Percentiles rank a stretch among this genome's conserved stretches.
Evolutionary conservation across 2,797 vertebrate species (phyloP).

Genomic region (Danio jaintianensis): DNA sequence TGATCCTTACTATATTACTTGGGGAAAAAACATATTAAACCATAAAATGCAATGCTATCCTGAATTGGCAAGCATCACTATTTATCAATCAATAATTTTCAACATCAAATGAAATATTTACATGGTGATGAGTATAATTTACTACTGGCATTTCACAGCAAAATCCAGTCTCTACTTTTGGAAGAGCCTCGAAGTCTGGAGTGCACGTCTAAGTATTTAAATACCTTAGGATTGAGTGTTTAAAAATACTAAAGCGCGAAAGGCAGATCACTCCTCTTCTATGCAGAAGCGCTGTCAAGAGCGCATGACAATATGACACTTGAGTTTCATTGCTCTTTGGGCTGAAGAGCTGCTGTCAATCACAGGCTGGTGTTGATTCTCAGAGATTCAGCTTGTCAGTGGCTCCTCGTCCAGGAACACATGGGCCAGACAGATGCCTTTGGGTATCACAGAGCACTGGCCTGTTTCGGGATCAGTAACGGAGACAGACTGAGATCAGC

Average conservation of each 20-base stretch:
- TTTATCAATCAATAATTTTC: too few relatives aligned
- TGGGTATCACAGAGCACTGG: slow-evolving; percentile 3
- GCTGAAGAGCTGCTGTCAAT: slow-evolving; percentile 23
- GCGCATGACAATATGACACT: not conserved
- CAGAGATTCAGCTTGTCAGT: not conserved
- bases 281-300: not conserved
- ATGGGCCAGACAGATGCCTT: not conserved
- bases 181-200: too few relatives aligned
- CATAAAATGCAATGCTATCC: too few relatives aligned
- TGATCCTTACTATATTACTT: too few relatives aligned
- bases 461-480: slow-evolving; percentile 14
- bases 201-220: not conserved
- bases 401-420: not conserved
- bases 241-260: slow-evolving; percentile 7
- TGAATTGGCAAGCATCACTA: too few relatives aligned
- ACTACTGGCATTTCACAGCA: too few relatives aligned
- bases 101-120: too few relatives aligned
- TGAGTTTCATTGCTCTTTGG: slow-evolving; percentile 16
- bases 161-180: too few relatives aligned
- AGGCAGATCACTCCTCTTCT: not conserved
- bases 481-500: not conserved
- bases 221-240: not conserved
- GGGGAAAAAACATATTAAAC: too few relatives aligned
- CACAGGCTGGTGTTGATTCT: not conserved
- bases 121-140: too few relatives aligned